Conservation (phyloP, 2,113 vertebrate genomes). For the Choloepus hoffmanni region DNA sequence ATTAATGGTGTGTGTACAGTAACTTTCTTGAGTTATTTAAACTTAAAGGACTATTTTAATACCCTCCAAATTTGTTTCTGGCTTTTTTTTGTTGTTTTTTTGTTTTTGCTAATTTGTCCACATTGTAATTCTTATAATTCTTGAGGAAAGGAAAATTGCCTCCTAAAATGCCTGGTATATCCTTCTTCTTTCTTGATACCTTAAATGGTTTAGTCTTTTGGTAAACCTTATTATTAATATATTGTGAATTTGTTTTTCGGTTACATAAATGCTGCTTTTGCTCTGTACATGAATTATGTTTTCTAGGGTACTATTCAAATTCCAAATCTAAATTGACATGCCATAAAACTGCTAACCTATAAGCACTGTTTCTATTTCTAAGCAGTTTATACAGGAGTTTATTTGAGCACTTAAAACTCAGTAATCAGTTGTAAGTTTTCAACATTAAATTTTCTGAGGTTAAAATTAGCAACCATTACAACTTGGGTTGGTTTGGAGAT, state of each 20-base stretch:
- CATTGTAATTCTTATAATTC: not conserved
- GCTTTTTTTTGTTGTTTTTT: not conserved
- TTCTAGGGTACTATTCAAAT: slow-evolving; percentile 3
- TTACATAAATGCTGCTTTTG: slow-evolving; percentile 18
- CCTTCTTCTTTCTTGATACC: slow-evolving; percentile 29
- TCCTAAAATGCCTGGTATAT: slow-evolving; percentile 5
- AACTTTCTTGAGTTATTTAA: slow-evolving; percentile 29
- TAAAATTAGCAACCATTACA: not conserved
- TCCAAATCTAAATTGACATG: slow-evolving; percentile 15
- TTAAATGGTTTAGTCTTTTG: slow-evolving; percentile 7
- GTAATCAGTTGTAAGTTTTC: not conserved
- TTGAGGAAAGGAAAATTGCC: slow-evolving; percentile 6
- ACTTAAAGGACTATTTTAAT: not conserved
- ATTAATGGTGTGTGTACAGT: not conserved
- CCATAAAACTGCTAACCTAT: not conserved
- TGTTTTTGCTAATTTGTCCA: not conserved
- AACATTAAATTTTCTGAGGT: not conserved
- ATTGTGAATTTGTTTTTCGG: not conserved
- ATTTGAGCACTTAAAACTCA: slow-evolving; percentile 24
- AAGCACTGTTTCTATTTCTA: not conserved
- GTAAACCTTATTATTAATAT: not conserved
- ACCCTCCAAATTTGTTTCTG: not conserved
- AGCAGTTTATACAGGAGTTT: slow-evolving; percentile 20
- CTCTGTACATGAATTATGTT: not conserved
- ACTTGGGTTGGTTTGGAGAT: not conserved